Base-by-base conservation (phyloP, 2,888 invertebrate species). In the Clunio marinus region DNA sequence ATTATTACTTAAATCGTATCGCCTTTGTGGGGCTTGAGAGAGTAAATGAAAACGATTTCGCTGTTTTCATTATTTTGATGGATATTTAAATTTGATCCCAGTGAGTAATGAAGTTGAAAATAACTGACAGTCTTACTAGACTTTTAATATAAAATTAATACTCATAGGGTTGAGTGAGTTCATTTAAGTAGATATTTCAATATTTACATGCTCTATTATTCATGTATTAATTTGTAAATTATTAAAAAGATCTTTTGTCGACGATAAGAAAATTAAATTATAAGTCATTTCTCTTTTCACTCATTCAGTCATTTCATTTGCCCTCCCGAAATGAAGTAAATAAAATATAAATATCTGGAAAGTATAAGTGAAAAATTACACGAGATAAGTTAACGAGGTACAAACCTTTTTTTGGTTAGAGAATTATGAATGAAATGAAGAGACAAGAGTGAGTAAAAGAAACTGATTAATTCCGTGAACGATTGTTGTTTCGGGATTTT, bases 221-320 rank as follows among this genome's bases (percentile, higher is more conserved):
- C 63, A 65, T 65, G 63, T 65, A 46, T 65, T 46, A 65, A 65
- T 65, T 65, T 65, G 63, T 65, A 46, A 65, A 65, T 46, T 46
- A 65, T 65, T 65, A 46, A 27, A 15, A 45, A 27, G 63, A 65
- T 65, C 63, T 45, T 1, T 65, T 46, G 46, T 65, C 28, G 27
- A 46, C n/a, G 63, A 65, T 65, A 65, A 65, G 63, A 65, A 65
- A 65, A 65, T 65, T 65, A 65, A 65, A 65, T 65, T 65, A 65
- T 46, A 65, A 65, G 27, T 65, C 46, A 27, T 65, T 65, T 46
- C 46, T 27, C 1, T 45, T 28, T 59, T 59, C 28, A 13, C 24
- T 41, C 28, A 13, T 27, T 28, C 32, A n/a, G 59, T 32, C 17
- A 15, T 59, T 37, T 8, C 8, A 41, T 24, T 22, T 7, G 20